Percentiles rank a stretch among this genome's conserved stretches.
These are phyloP conservation scores for Mohoua ochrocephala DNA, from an alignment of 2,113 vertebrate genomes.

Conservation along the genomic window DNA sequence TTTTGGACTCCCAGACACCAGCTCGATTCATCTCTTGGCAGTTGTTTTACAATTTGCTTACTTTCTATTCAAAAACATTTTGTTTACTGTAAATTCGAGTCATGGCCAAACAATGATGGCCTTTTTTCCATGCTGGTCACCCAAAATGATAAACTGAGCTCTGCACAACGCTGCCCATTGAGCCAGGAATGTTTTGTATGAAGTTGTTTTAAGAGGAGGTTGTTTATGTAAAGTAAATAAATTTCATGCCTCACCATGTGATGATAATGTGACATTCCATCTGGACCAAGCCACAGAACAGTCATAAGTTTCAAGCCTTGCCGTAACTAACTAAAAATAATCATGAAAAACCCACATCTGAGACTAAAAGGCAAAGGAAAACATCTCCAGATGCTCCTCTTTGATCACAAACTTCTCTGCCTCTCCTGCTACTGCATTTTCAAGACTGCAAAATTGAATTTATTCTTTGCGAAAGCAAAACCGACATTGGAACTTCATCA, in stretches of 20 bases:
- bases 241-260: conserved; percentile 94
- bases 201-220: conserved; percentile 83
- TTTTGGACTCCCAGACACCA: conserved; percentile 53
- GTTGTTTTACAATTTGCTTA: conserved; percentile 72
- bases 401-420: background rate
- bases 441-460: background rate
- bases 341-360: conserved; percentile 84
- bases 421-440: background rate
- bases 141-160: conserved; percentile 62
- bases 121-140: conserved; percentile 69
- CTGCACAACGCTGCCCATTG: conserved; percentile 72
- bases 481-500: background rate
- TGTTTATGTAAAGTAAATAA: conserved; percentile 84
- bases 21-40: conserved; percentile 73
- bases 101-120: conserved; percentile 74
- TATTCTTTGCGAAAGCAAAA: background rate
- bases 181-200: conserved; percentile 71
- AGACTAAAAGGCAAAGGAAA: conserved; percentile 63
- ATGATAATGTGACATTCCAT: conserved; percentile 91
- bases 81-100: conserved; percentile 85
- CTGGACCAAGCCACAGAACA: conserved; percentile 73
- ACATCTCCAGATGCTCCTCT: background rate
- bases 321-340: conserved; percentile 93
- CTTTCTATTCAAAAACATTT: conserved; percentile 87
- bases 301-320: conserved; percentile 73